These are phyloP conservation scores for Spinus pinus DNA, from an alignment of 2,797 vertebrate genomes.

Conservation along the genomic window DNA sequence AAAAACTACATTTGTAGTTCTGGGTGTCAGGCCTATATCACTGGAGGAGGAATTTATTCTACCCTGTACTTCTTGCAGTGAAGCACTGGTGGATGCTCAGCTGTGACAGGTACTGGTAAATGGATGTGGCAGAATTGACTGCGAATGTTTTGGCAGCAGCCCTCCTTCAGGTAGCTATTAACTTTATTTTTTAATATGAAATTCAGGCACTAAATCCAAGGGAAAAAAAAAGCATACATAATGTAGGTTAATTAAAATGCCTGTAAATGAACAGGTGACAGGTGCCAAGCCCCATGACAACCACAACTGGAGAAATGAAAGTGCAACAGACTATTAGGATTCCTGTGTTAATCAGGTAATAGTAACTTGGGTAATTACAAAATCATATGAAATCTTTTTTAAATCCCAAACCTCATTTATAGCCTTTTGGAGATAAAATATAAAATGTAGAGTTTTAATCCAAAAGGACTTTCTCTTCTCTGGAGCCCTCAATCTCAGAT, in stretches of 20 bases:
- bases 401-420: conserved; percentile 79
- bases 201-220: conserved; percentile 71
- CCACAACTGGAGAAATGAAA: conserved; percentile 70
- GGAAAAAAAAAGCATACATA: conserved; percentile 73
- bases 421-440: conserved; percentile 75
- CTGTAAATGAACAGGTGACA: conserved; percentile 79
- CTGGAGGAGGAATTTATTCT: not conserved
- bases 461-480: conserved; percentile 72
- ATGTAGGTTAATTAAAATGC: conserved; percentile 82
- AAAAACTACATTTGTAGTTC: not conserved
- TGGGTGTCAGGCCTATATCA: not conserved
- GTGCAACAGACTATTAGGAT: conserved; percentile 74
- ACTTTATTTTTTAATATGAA: conserved; percentile 77
- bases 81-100: not conserved
- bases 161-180: conserved; percentile 72
- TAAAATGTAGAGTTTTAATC: conserved; percentile 69
- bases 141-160: conserved; percentile 69
- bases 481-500: conserved; percentile 50
- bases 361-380: conserved; percentile 81
- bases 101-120: conserved; percentile 11
- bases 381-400: conserved; percentile 79
- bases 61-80: not conserved
- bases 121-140: conserved; percentile 36
- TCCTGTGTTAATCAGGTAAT: conserved; percentile 80
- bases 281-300: conserved; percentile 78